These are phyloP conservation scores for Stenodema calcarata DNA, from an alignment of 2,888 invertebrate genomes.

Conservation along the genomic window DNA sequence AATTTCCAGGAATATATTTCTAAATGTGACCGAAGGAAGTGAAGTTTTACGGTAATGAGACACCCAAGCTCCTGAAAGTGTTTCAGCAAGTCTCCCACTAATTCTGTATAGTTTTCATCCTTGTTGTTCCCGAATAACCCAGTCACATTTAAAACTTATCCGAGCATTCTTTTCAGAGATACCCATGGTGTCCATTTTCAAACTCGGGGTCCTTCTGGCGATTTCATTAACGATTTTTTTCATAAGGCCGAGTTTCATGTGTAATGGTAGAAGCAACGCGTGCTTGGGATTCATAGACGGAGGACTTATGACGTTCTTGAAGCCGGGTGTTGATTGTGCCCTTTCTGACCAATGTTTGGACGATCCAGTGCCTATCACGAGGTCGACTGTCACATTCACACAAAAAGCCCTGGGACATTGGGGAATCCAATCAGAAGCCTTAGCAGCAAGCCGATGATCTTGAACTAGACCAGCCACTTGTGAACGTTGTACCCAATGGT, in stretches of 20 bases:
- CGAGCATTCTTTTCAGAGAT: neutral
- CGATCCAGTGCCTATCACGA: neutral
- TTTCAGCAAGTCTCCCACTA: constrained; percentile 52
- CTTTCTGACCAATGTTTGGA: neutral
- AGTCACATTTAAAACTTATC: constrained; percentile 45
- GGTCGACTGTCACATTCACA: constrained; percentile 16
- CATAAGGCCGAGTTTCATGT: constrained; percentile 6
- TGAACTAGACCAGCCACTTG: neutral
- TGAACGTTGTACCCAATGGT: neutral
- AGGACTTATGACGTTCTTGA: neutral
- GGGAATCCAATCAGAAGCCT: neutral
- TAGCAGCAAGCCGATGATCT: neutral
- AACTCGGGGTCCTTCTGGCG: neutral
- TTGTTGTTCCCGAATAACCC: constrained; percentile 13
- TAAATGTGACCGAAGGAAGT: constrained; percentile 60
- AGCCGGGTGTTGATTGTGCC: neutral
- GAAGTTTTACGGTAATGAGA: constrained; percentile 60
- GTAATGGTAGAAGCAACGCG: neutral
- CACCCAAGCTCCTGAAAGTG: constrained; percentile 55
- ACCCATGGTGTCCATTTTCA: neutral
- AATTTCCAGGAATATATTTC: constrained; percentile 61
- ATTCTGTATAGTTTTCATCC: constrained; percentile 42
- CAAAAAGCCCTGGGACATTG: neutral
- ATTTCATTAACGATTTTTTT: constrained; percentile 7
- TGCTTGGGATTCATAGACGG: neutral